Conservation (phyloP, 92 coral and sea anemone species). For the Actinostola sp. region DNA sequence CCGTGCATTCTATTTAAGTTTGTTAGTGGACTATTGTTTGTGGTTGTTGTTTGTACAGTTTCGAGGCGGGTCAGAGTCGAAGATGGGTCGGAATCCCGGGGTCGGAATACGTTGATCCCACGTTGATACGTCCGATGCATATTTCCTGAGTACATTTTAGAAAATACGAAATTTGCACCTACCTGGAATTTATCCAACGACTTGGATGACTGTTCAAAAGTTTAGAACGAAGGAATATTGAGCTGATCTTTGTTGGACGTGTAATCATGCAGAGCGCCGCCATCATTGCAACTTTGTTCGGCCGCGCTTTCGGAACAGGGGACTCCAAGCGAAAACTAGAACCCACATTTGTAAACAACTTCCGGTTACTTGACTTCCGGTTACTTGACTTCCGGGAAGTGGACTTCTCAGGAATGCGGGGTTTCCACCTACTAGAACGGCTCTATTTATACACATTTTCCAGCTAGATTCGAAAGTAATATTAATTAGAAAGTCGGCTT, state of each 20-base stretch:
- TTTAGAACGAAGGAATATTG: background rate
- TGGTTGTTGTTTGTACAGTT: too few relatives aligned
- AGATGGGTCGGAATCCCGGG: too few relatives aligned
- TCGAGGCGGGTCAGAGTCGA: too few relatives aligned
- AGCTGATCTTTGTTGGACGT: background rate
- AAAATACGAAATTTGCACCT: background rate
- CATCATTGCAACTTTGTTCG: background rate
- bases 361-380: too few relatives aligned
- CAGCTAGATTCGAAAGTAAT: too few relatives aligned
- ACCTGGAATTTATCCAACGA: background rate
- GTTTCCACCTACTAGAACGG: too few relatives aligned
- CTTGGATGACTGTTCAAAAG: background rate
- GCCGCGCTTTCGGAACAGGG: background rate
- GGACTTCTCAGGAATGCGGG: too few relatives aligned
- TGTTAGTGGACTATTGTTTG: too few relatives aligned
- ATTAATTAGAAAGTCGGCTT: too few relatives aligned
- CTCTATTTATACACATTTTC: too few relatives aligned
- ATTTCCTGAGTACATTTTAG: background rate
- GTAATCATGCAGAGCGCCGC: background rate
- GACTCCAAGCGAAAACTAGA: background rate
- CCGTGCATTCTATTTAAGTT: too few relatives aligned
- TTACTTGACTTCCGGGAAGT: too few relatives aligned
- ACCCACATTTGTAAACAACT: background rate
- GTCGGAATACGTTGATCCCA: background rate
- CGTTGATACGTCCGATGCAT: background rate